phyloP scores from a whole-genome alignment of 2,888 invertebrate genomes.

The Prosapia bicincta region DNA sequence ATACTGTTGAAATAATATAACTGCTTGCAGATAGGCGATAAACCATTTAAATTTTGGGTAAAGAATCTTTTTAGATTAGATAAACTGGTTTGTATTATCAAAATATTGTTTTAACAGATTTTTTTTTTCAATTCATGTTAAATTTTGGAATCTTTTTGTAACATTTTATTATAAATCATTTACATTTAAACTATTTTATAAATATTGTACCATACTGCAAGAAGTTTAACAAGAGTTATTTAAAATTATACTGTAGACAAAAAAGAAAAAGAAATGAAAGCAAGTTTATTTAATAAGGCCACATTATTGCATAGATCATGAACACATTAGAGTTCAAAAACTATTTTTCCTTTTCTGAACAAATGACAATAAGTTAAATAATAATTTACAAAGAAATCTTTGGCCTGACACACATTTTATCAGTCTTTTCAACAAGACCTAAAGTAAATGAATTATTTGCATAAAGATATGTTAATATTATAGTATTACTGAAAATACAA shows the following conservation, averaged over 20 bases:
- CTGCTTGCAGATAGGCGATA: not conserved
- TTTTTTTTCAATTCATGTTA: no score
- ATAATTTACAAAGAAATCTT: not conserved
- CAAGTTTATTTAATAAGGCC: conserved; percentile 12
- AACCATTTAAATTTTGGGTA: no score
- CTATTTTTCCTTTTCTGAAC: not conserved
- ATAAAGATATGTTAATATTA: not conserved
- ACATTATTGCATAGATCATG: conserved; percentile 20
- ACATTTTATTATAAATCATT: no score
- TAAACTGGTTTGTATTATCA: no score
- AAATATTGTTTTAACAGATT: no score
- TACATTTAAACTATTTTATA: no score
- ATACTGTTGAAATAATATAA: not conserved
- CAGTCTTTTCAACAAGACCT: conserved; percentile 11
- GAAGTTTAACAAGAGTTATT: not conserved
- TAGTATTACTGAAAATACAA: not conserved
- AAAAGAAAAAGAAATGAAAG: not conserved
- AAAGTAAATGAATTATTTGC: not conserved
- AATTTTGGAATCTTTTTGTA: no score
- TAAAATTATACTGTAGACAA: not conserved
- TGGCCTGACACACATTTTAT: not conserved
- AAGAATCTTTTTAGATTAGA: no score
- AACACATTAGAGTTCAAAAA: conserved; percentile 5
- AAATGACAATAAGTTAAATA: not conserved
- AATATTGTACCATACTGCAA: not conserved